These are phyloP conservation scores for Aptenodytes forsteri DNA, from an alignment of 2,113 vertebrate genomes.

Conservation along the genomic window DNA sequence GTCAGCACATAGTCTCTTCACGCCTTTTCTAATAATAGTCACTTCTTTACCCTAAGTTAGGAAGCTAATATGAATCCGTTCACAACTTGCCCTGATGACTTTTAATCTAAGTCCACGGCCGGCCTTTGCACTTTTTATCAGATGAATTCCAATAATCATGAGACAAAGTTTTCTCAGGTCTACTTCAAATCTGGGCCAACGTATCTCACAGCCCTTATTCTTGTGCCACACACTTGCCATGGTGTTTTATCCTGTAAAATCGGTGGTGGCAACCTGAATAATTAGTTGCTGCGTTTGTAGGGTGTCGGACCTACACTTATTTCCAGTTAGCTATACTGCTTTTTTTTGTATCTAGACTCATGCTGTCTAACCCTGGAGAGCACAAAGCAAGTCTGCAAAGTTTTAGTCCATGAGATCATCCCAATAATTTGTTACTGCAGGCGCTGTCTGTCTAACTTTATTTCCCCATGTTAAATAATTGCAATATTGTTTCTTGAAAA, in stretches of 20 bases:
- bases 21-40: background rate
- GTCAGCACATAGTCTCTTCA: background rate
- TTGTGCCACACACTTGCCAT: background rate
- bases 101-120: background rate
- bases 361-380: background rate
- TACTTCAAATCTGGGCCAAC: background rate
- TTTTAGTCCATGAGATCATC: conserved; percentile 51
- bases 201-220: background rate
- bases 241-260: background rate
- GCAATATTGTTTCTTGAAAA: conserved; percentile 48
- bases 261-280: background rate
- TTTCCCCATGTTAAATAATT: conserved; percentile 8
- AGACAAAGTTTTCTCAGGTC: background rate
- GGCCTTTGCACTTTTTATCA: background rate
- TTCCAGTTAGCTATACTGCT: conserved; percentile 3
- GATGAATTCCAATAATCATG: background rate
- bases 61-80: background rate
- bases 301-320: background rate
- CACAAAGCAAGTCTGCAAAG: background rate
- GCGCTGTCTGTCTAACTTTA: conserved; percentile 17
- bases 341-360: conserved; percentile 7
- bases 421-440: background rate
- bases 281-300: background rate
- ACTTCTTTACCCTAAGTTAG: background rate
- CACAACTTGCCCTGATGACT: conserved; percentile 3